Evolutionary conservation across 1,140 invertebrate species (phyloP), one percentile per base, ranked within the genome.

Genomic region (Psilanteris sp.): DNA sequence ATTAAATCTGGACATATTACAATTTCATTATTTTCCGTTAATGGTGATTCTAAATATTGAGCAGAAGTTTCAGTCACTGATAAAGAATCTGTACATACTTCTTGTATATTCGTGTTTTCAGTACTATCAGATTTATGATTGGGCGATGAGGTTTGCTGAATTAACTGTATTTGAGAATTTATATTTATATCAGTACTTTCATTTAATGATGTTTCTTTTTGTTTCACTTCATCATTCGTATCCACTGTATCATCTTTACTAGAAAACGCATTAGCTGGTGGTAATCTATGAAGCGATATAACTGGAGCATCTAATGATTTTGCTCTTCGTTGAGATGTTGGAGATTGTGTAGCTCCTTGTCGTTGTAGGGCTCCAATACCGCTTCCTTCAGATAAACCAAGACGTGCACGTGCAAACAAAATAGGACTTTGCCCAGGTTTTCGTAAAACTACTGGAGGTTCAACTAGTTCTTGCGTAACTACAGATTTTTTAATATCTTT

Each of bases 211-310:
- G 90, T 90, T 13, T 92, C 89, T 52, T 91, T 90, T 54, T 91
- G 90, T 9, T 92, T 92, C 80, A 92, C 90, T 80, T 93, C 90
- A 66, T 93, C 92, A 24, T 89, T 89, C 64, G 89, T 90, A 52
- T 92, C 93, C 0, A 96, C 91, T 0, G 94, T 96, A 81, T 96
- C 94, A 85, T 96, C 95, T 85, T 95, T 95, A 50, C 94, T 95
- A 0, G 94, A 95, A 87, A 96, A 95, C 0, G 94, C 93, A 85
- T 95, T 95, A 79, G 93, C 92, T n/a, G 93, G 92, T 14, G 94
- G 94, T 46, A 95, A 85, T 77, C 91, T 90, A 84, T 94, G 93
- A 11, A 96, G 81, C 9, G 94, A 92, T 79, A 95, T 94, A 31
- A 96, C 93, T 5, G 94, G 93, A 9, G 94, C 93, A 81, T 96